Conservation (phyloP, 2,888 invertebrate genomes). For the Noctua janthe region DNA sequence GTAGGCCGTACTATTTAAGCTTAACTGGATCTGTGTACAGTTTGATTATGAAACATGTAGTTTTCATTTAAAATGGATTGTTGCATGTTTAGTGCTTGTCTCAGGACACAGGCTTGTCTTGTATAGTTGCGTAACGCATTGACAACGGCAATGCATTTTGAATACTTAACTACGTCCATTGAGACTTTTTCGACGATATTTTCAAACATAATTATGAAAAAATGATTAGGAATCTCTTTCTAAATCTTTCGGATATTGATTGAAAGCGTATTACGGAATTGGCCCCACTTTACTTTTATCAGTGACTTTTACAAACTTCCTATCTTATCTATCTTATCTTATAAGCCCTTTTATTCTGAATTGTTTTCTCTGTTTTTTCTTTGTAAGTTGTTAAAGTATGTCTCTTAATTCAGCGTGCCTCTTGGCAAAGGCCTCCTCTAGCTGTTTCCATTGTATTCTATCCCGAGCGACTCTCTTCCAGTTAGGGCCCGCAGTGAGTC, state of each 20-base stretch:
- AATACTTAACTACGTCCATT: background rate
- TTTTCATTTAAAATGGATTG: background rate
- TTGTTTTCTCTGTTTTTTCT: no score
- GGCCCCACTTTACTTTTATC: background rate
- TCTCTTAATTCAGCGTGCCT: no score
- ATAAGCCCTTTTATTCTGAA: no score
- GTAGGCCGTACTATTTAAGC: background rate
- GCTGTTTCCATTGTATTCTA: no score
- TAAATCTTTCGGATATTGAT: no score
- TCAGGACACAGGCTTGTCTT: background rate
- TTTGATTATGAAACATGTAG: constrained; percentile 13
- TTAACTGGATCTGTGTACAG: no score
- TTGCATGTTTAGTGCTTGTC: background rate
- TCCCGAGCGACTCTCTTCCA: no score
- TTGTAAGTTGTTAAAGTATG: no score
- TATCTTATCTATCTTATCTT: no score
- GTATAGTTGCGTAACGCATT: background rate
- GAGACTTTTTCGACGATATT: background rate
- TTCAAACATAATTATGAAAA: background rate
- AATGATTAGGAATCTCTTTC: background rate
- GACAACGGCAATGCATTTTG: background rate
- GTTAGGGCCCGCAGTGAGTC: no score
- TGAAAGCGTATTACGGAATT: background rate
- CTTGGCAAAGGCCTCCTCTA: no score
- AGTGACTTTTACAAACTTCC: background rate